Conservation (phyloP, 1,140 invertebrate genomes). For the Meloidogyne floridensis region DNA sequence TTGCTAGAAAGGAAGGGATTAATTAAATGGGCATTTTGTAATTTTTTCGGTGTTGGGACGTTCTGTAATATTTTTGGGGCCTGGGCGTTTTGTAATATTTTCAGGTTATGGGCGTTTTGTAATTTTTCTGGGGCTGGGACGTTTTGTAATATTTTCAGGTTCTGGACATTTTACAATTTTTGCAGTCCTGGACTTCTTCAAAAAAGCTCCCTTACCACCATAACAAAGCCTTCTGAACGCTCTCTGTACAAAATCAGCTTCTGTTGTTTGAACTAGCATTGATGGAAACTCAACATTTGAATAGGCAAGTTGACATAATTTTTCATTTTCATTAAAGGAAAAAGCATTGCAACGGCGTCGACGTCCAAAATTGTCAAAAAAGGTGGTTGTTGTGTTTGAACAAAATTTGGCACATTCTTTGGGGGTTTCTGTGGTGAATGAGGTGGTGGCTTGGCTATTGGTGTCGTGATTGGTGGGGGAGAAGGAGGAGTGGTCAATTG, state of each 20-base stretch:
- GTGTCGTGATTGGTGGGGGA: too few species aligned
- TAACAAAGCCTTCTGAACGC: conserved; percentile 33
- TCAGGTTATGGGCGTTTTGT: neutral
- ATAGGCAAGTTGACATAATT: conserved; percentile 24
- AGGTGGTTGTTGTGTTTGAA: neutral
- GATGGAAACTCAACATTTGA: conserved; percentile 12
- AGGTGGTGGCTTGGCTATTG: too few species aligned
- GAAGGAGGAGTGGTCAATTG: neutral
- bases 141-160: neutral
- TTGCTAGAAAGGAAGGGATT: conserved; percentile 14
- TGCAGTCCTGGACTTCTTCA: too few species aligned
- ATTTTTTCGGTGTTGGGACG: too few species aligned
- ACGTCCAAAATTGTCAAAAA: conserved; percentile 18
- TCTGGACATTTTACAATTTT: neutral
- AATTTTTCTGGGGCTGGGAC: neutral
- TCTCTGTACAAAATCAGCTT: conserved; percentile 23
- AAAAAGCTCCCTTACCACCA: conserved; percentile 10
- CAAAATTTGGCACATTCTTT: neutral
- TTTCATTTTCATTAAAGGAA: conserved; percentile 24
- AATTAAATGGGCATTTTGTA: neutral
- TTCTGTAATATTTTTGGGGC: too few species aligned
- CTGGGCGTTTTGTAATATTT: too few species aligned
- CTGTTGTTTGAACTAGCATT: neutral
- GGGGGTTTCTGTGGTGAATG: neutral
- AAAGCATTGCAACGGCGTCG: conserved; percentile 22